Percentiles rank a stretch among this genome's conserved stretches.
Conservation (phyloP, 2,888 invertebrate species). For the Rhynchonema sp. region DNA sequence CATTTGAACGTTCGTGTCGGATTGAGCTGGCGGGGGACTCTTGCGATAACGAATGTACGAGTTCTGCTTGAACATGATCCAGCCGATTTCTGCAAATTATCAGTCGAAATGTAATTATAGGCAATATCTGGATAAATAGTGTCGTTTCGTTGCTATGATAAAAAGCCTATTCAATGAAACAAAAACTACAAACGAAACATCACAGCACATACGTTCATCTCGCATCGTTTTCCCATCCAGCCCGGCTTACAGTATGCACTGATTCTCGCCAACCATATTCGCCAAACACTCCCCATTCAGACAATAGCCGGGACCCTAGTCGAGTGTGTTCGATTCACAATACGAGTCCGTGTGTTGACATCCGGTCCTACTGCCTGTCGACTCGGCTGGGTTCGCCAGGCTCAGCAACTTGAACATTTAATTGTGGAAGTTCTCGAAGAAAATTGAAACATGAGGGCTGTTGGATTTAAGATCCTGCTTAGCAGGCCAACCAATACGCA, state of each 20-base stretch:
- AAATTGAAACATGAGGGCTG: too few species aligned
- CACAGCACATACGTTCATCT: slow-evolving; percentile 12
- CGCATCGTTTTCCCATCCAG: slow-evolving; percentile 52
- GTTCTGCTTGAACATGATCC: slow-evolving; percentile 20
- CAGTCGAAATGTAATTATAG: too few species aligned
- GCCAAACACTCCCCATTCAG: slow-evolving; percentile 23
- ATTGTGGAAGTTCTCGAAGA: too few species aligned
- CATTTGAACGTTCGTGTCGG: slow-evolving; percentile 64
- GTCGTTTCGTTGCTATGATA: too few species aligned
- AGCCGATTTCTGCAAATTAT: slow-evolving; percentile 11
- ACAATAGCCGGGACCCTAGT: slow-evolving; percentile 26
- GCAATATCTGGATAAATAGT: too few species aligned
- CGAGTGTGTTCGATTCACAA: slow-evolving; percentile 60
- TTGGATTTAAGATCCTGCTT: too few species aligned
- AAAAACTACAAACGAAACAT: background rate
- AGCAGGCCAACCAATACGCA: too few species aligned
- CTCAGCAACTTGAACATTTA: slow-evolving; percentile 63
- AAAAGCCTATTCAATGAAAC: too few species aligned
- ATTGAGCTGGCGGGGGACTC: slow-evolving; percentile 11
- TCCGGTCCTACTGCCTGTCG: slow-evolving; percentile 46
- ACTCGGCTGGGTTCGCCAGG: slow-evolving; percentile 62
- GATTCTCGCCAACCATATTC: slow-evolving; percentile 16
- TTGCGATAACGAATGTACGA: slow-evolving; percentile 16
- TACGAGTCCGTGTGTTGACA: slow-evolving; percentile 82
- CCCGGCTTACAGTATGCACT: slow-evolving; percentile 87